These are phyloP conservation scores for Rousettus leschenaultii DNA, from an alignment of 2,113 vertebrate genomes.

Conservation along the genomic window DNA sequence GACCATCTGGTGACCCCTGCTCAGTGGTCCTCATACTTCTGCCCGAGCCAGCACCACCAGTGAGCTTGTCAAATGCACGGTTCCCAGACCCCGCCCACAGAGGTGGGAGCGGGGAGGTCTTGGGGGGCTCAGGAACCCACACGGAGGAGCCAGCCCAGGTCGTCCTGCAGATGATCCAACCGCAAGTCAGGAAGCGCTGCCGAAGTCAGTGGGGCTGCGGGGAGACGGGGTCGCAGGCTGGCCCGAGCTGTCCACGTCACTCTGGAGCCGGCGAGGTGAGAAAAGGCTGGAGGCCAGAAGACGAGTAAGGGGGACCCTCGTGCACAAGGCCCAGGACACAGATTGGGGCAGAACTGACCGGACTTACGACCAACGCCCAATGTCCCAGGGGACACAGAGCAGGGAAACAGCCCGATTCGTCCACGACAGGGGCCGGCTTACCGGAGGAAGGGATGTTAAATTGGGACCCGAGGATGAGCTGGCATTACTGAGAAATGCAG, in stretches of 20 bases:
- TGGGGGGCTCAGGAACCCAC: not conserved
- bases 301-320: rapidly evolving
- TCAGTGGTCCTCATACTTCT: not conserved
- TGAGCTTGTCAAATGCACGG: not conserved
- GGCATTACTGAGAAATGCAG: not conserved
- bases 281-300: not conserved
- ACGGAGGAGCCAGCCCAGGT: not conserved
- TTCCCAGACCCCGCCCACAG: not conserved
- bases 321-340: not conserved
- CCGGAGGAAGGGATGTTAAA: not conserved
- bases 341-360: not conserved
- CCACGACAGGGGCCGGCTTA: not conserved
- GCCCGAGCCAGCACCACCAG: not conserved
- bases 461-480: not conserved
- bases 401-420: not conserved
- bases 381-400: too few relatives aligned
- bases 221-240: too few relatives aligned
- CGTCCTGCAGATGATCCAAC: not conserved
- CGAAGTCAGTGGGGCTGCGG: not conserved
- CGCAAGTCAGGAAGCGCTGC: not conserved
- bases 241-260: not conserved
- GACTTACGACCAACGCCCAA: not conserved
- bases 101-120: not conserved
- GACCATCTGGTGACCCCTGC: not conserved
- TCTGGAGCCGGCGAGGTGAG: not conserved